phyloP scores from a whole-genome alignment of 1,140 invertebrate species.

The Drosophila repletoides region DNA sequence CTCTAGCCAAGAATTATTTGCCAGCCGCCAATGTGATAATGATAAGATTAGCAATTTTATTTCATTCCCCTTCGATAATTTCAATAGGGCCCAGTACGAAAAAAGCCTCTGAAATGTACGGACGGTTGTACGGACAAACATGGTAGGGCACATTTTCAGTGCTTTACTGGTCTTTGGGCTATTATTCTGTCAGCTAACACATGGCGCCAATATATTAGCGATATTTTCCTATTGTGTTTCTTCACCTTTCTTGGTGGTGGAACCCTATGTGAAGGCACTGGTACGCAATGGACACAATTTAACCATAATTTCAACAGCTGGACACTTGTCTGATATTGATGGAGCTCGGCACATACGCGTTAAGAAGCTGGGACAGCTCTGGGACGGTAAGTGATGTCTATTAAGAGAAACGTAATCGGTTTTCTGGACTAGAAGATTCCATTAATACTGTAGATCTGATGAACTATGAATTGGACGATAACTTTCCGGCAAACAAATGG shows the following conservation, averaged over 20 bases:
- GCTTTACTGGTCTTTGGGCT: slow-evolving; percentile 22
- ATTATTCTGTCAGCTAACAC: not conserved
- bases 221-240: slow-evolving; percentile 42
- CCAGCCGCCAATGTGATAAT: too few species aligned
- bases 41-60: slow-evolving; percentile 44
- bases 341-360: slow-evolving; percentile 57
- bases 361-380: slow-evolving; percentile 10
- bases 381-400: slow-evolving; percentile 22
- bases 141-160: slow-evolving; percentile 3
- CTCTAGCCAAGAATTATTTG: too few species aligned
- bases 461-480: not conserved
- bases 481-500: slow-evolving; percentile 33
- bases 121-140: slow-evolving; percentile 10
- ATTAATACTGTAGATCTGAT: slow-evolving; percentile 8
- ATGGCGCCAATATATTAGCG: slow-evolving; percentile 54
- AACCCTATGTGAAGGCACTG: slow-evolving; percentile 36
- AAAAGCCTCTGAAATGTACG: slow-evolving; percentile 41
- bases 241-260: slow-evolving; percentile 36
- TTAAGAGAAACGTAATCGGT: too few species aligned
- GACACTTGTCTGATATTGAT: slow-evolving; percentile 32
- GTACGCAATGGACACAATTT: slow-evolving; percentile 41
- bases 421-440: too few species aligned
- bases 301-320: slow-evolving; percentile 41
- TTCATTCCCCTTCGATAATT: too few species aligned
- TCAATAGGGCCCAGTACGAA: slow-evolving; percentile 4